Base-by-base conservation (phyloP, 2,113 vertebrate genomes). In the Condylura cristata region DNA sequence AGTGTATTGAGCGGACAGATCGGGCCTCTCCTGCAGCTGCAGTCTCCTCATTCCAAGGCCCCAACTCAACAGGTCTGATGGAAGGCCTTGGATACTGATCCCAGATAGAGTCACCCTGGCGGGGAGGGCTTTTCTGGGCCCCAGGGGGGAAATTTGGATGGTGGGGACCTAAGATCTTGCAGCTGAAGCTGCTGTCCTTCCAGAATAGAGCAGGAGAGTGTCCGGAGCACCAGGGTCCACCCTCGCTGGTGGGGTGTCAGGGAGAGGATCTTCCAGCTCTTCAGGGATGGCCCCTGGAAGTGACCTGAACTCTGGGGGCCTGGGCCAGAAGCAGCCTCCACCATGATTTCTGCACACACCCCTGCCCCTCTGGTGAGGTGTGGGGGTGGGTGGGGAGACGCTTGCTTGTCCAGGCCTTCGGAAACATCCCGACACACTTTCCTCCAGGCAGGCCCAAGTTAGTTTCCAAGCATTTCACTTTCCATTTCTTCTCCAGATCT, bases 381-480 rank as follows among this genome's bases (percentile, higher is more conserved):
- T 91, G 46, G 92, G 95, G 86, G 90, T 58, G 85, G 89, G 92
- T 41, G 68, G 88, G 95, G 97, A 95, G 82, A 95, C 86, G 32
- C 88, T 96, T 95, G 95, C 96, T 96, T 92, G 97, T 90, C 74
- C 86, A 48, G 61, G 71, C 89, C 48, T 92, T 95, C 6, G 92
- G 97, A 96, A 95, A 94, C 71, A 93, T 96, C 88, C 88, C 46
- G 44, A 86, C 95, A 94, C 89, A 92, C 88, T 93, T 89, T 95
- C 94, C 85, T 94, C 83, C 91, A 65, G 85, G 94, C 93, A 84
- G 30, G 91, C 94, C 13, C 28, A 32, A 84, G 93, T 96, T 74
- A 86, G 89, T 94, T 91, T 94, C 96, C 96, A 97, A 96, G 93
- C 86, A 89, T 97, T 95, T 89, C 91, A 86, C 95, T 97, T 96